Conservation (phyloP, 2,888 invertebrate genomes). For the Lysandra coridon region DNA sequence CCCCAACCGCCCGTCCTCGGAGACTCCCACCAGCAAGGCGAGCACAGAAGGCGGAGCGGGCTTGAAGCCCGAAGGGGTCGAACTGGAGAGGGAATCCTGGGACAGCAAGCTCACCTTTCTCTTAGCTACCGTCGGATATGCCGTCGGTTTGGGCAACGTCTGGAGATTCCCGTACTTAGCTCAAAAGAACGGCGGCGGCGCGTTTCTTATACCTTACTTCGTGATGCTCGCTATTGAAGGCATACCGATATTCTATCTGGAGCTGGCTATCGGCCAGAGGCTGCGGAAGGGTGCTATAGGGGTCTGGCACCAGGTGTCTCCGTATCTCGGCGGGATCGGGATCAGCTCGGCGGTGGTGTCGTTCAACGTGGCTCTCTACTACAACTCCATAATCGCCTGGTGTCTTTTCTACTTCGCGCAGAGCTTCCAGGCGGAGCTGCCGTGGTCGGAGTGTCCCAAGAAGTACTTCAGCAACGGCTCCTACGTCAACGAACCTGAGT, state of each 20-base stretch:
- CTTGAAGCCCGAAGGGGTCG: conserved; percentile 85
- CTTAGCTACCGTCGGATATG: conserved; percentile 95
- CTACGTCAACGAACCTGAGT: conserved; percentile 89
- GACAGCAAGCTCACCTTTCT: conserved; percentile 95
- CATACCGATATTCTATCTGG: conserved; percentile 97
- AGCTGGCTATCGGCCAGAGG: conserved; percentile 96
- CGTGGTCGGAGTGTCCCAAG: conserved; percentile 95
- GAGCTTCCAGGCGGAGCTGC: conserved; percentile 94
- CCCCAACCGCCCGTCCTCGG: conserved; percentile 65
- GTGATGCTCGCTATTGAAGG: conserved; percentile 97
- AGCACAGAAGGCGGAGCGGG: conserved; percentile 82
- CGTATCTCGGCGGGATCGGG: conserved; percentile 93
- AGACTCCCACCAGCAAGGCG: conserved; percentile 81
- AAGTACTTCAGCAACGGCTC: conserved; percentile 89
- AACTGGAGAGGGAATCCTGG: conserved; percentile 93
- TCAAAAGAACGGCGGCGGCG: conserved; percentile 97
- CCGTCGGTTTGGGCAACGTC: conserved; percentile 96
- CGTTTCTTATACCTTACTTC: conserved; percentile 98
- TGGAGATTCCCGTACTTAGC: conserved; percentile 98
- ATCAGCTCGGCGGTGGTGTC: conserved; percentile 97
- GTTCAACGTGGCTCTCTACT: conserved; percentile 97
- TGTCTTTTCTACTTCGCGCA: conserved; percentile 96
- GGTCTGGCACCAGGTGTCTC: conserved; percentile 96
- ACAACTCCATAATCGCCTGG: conserved; percentile 99
- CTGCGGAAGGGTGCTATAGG: conserved; percentile 96